Conservation (phyloP, 2,113 vertebrate genomes). For the Hippolais icterina region DNA sequence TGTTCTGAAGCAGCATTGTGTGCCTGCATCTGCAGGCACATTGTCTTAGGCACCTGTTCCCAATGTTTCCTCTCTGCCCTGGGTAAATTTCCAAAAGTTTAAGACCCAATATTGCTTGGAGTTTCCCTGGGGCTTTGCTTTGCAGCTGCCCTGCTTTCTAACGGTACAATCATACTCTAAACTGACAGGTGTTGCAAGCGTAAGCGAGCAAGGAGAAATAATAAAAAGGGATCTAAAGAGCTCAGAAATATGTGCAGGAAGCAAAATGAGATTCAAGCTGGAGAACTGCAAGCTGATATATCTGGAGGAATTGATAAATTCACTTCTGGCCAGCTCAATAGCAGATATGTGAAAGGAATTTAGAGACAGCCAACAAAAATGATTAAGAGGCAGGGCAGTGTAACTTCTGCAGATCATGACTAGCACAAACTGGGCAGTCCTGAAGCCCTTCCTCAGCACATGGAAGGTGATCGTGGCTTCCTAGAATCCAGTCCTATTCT, state of each 20-base stretch:
- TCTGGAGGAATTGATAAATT: conserved; percentile 35
- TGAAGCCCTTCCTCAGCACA: background rate
- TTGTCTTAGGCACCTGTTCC: background rate
- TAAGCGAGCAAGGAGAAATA: background rate
- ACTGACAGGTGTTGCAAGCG: background rate
- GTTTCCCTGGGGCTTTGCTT: background rate
- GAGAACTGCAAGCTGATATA: conserved; percentile 18
- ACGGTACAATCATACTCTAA: background rate
- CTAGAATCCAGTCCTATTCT: background rate
- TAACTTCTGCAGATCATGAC: background rate
- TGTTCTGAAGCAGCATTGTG: background rate
- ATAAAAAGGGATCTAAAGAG: conserved; percentile 50
- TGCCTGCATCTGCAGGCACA: background rate
- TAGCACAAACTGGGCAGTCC: background rate
- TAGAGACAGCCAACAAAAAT: background rate
- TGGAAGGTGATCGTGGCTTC: background rate
- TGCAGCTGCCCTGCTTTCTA: conserved; percentile 19
- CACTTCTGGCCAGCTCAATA: background rate
- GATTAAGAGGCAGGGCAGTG: background rate
- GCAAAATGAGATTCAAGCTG: conserved; percentile 41
- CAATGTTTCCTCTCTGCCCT: background rate
- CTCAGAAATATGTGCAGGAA: background rate
- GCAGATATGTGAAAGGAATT: conserved; percentile 29
- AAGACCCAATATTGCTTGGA: background rate
- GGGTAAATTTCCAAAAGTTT: background rate